Percentiles rank a stretch among this genome's conserved stretches.
These are phyloP conservation scores for Gymnocephalus cernua DNA, from an alignment of 2,113 vertebrate genomes.

Conservation along the genomic window DNA sequence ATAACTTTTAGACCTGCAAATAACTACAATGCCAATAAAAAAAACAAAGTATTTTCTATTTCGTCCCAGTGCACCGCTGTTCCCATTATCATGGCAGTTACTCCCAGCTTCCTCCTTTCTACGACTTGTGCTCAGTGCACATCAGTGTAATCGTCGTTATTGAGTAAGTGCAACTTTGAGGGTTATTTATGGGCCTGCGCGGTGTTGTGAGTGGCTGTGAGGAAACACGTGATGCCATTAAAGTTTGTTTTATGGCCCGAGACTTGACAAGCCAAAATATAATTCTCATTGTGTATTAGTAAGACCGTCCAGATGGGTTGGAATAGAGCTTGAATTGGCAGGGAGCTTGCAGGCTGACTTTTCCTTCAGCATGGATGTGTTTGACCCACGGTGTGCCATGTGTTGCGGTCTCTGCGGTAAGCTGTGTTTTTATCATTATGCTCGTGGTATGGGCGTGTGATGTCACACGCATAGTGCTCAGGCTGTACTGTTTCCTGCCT, in stretches of 20 bases:
- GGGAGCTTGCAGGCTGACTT: conserved; percentile 80
- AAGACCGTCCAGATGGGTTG: conserved; percentile 96
- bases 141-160: conserved; percentile 83
- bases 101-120: conserved; percentile 48
- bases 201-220: conserved; percentile 96
- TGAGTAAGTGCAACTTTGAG: conserved; percentile 93
- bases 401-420: conserved; percentile 87
- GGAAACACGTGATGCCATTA: conserved; percentile 99
- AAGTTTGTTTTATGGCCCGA: conserved; percentile 99
- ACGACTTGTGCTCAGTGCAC: conserved; percentile 70
- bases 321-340: conserved; percentile 89
- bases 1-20: neutral
- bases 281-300: conserved; percentile 99
- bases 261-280: conserved; percentile 99
- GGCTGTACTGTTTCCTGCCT: conserved; percentile 64
- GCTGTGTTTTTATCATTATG: conserved; percentile 80
- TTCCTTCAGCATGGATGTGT: conserved; percentile 75
- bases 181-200: conserved; percentile 98
- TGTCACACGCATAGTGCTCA: conserved; percentile 66
- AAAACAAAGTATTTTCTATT: neutral
- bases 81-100: conserved; percentile 6
- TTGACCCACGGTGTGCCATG: conserved; percentile 73
- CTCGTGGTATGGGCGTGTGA: conserved; percentile 75
- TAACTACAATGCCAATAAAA: neutral
- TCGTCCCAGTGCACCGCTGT: neutral